phyloP scores from a whole-genome alignment of 2,113 vertebrate species.

The Psilopogon haemacephalus region DNA sequence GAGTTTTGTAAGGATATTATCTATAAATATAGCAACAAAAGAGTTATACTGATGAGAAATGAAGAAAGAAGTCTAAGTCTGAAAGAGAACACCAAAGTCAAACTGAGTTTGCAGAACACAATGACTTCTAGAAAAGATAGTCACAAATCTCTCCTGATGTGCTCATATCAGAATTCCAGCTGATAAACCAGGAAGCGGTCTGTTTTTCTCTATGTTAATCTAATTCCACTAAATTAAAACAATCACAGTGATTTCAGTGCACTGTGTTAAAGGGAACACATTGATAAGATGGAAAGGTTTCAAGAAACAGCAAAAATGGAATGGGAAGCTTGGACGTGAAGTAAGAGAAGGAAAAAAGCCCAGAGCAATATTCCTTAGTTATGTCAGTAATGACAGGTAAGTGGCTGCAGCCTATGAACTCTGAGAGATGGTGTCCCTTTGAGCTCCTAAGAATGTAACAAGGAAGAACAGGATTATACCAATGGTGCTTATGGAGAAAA shows the following conservation, averaged over 20 bases:
- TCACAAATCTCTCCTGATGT: background rate
- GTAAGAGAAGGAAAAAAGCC: background rate
- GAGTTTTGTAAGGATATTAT: background rate
- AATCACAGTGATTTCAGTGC: background rate
- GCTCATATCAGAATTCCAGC: background rate
- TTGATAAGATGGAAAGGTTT: background rate
- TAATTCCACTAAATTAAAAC: background rate
- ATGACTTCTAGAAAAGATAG: background rate
- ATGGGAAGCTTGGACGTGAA: background rate
- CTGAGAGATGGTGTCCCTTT: accelerated
- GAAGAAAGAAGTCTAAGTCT: background rate
- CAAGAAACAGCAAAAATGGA: background rate
- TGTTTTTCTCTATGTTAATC: background rate
- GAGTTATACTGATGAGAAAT: background rate
- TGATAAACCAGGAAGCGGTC: background rate
- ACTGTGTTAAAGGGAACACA: accelerated
- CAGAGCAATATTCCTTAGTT: background rate
- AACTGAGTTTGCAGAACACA: background rate
- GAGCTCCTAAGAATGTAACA: background rate
- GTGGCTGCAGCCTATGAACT: background rate
- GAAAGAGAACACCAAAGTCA: background rate
- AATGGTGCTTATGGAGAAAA: background rate
- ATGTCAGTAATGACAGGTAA: background rate
- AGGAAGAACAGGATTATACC: background rate
- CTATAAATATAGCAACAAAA: background rate